Evolutionary conservation across 2,888 invertebrate species (phyloP).

Genomic region (Lithophane socia): DNA sequence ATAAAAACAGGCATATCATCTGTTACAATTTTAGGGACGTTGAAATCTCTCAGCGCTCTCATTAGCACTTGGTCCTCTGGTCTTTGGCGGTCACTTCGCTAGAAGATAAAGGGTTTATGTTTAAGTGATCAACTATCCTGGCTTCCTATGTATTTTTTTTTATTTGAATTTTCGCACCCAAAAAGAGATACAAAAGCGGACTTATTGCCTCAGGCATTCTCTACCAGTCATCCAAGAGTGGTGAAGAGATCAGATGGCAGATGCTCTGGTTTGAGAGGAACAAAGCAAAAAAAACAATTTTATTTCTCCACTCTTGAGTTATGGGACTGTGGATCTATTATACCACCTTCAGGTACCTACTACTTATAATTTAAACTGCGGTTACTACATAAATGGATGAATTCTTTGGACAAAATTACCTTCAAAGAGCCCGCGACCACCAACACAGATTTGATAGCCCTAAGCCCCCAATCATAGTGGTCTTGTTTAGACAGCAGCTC

Average conservation of each 20-base stretch:
- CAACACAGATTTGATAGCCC: constrained; percentile 98
- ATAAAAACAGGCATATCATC: constrained; percentile 98
- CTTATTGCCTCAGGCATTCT: too few species aligned
- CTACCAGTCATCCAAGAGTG: too few species aligned
- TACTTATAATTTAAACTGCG: not conserved
- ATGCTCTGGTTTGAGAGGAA: too few species aligned
- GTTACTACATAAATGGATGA: not conserved
- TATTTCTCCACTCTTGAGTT: not conserved
- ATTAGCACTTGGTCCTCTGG: constrained; percentile 98
- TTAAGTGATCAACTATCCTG: not conserved
- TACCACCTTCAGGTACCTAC: not conserved
- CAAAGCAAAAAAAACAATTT: too few species aligned
- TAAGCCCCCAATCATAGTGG: constrained; percentile 98
- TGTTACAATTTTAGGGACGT: constrained; percentile 98
- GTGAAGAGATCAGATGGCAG: too few species aligned
- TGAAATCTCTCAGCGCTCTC: constrained; percentile 98
- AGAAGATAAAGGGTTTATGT: constrained; percentile 38
- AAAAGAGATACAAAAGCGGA: too few species aligned
- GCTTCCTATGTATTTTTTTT: not conserved
- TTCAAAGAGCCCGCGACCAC: constrained; percentile 98
- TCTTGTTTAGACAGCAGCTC: constrained; percentile 98
- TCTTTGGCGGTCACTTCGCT: constrained; percentile 93
- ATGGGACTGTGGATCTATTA: not conserved
- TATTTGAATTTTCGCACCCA: too few species aligned
- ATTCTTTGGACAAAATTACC: constrained; percentile 76